Base-by-base conservation (phyloP, 2,113 vertebrate genomes). In the Saccopteryx leptura region DNA sequence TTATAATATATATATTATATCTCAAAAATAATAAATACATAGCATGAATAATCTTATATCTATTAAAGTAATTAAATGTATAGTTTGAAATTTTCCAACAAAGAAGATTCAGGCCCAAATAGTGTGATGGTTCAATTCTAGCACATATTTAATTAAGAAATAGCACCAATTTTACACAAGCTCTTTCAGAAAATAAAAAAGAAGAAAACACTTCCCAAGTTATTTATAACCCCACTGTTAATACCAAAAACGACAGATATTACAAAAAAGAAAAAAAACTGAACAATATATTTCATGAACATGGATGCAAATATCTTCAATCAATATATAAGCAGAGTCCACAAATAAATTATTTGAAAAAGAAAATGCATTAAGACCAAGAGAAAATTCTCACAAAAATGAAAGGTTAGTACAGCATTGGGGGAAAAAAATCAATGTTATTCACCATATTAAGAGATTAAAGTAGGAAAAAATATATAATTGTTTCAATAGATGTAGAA, bases 61-160 rank as follows among this genome's bases (percentile, higher is more conserved):
- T 63, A 61, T 50, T 88, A 75, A 50, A 74, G 9, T 74, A 50
- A 75, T 61, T 75, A 46, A 63, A 63, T 63, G 31, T 31, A 50
- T 75, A 50, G 18, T 61, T 61, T 31, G 63, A 75, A 71, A 69
- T 3, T 9, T 54, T 54, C 14, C 74, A 89, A 78, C 48, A 66
- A 78, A 78, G 48, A 79, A 75, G 33, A 75, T 61, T 26, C 31
- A 60, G 19, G 54, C 28, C 39, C 39, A 81, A 39, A 69, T 61
- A 81, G 14, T 2, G 50, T 80, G 52, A 78, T 1, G 5, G 15
- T 23, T 81, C 65, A 81, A 71, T 91, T 91, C 28, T 61, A 81
- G 81, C 39, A 71, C n/a, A 71, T 61, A 79, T 58, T 68, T 68
- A 90, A 31, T 50, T 72, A 71, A 81, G 23, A 91, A 91, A 61